Percentiles rank a stretch among this genome's conserved stretches.
Conservation (phyloP, 2,888 invertebrate species). For the Acronicta aceris region DNA sequence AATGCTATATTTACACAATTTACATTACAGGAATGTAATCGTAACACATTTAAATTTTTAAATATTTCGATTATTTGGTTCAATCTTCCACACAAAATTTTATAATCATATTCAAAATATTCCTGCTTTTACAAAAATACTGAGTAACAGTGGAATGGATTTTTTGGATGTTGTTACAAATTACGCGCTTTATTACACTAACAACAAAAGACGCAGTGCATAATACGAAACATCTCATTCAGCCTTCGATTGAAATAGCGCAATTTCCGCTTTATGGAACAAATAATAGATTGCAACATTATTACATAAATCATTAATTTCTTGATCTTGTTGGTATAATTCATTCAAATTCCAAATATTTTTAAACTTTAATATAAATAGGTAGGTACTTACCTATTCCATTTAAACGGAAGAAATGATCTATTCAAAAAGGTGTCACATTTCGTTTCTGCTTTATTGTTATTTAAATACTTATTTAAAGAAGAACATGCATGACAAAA, state of each 20-base stretch:
- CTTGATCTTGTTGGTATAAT: conserved; percentile 1
- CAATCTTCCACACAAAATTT: conserved; percentile 17
- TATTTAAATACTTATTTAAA: no score
- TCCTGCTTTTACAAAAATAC: conserved; percentile 5
- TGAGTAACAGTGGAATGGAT: conserved; percentile 39
- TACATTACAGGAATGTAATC: conserved; percentile 82
- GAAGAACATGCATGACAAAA: no score
- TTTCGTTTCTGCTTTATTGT: no score
- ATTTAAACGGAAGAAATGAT: no score
- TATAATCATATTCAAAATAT: conserved; percentile 19
- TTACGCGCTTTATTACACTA: conserved; percentile 18
- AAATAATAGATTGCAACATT: conserved; percentile 9
- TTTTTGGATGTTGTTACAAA: conserved; percentile 16
- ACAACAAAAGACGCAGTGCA: conserved; percentile 27
- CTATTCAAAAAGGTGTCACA: no score
- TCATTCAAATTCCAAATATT: neutral
- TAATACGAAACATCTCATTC: conserved; percentile 20
- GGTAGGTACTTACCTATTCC: no score
- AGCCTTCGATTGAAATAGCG: conserved; percentile 36
- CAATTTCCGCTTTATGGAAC: conserved; percentile 21
- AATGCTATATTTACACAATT: conserved; percentile 84
- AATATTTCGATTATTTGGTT: conserved; percentile 1
- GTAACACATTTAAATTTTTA: conserved; percentile 44
- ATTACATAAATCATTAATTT: conserved; percentile 2
- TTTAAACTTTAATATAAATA: no score